Evolutionary conservation across 2,797 vertebrate species (phyloP), one percentile per base, ranked within the genome.

Genomic region (Emys orbicularis): DNA sequence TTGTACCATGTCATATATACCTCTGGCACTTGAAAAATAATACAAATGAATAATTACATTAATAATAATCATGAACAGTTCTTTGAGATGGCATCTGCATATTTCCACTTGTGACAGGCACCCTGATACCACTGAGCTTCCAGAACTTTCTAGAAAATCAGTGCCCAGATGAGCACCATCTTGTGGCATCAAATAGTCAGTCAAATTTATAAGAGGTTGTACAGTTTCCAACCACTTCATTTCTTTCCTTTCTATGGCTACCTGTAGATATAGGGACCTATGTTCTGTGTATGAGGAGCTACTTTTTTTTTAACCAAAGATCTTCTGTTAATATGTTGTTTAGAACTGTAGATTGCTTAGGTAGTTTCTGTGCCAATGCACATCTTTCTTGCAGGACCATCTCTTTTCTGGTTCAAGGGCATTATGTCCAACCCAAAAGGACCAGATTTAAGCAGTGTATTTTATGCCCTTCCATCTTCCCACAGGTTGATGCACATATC

Each of bases 401-500:
- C 93, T 94, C 94, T 85, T 94, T 94, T 84, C 92, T 91, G 82
- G 81, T 95, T 96, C 79, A 86, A 56, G 52, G 90, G 37, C 89
- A 0, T 0, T 81, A 68, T 0, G 4, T 68, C 61, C 84, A 93
- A 93, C 92, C 59, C 87, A 88, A 86, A 92, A 90, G 94, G 90
- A 57, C 2, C 1, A 95, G 86, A 95, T 96, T 95, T 65, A 91
- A 93, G 80, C 23, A 74, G 50, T 95, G 37, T 81, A n/a, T 94
- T 84, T 61, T 87, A 79, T 96, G 91, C 93, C 94, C 91, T 54
- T 80, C 80, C 83, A 11, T 87, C 96, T 93, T 65, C 77, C 59
- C 15, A n/a, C 7, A 65, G 4, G 21, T 37, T 34, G 34, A 37
- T 68, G 61, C 61, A 68, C 16, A 68, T 68, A 37, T 18, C 7